phyloP scores from a whole-genome alignment of 1,140 invertebrate species.

The Schlechtendalia chinensis region DNA sequence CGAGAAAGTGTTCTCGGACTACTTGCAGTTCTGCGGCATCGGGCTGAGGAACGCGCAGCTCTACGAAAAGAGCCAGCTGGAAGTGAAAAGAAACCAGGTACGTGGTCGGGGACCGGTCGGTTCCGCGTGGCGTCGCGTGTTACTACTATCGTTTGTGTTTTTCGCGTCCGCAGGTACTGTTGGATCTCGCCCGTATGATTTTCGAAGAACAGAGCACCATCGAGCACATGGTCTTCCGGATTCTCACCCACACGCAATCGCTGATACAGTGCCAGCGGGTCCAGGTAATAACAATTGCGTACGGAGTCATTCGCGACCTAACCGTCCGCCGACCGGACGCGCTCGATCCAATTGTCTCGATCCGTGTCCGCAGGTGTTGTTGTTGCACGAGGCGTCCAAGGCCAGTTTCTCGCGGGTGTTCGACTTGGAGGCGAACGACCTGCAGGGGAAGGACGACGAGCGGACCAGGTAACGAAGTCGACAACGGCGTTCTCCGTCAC shows the following conservation, averaged over 20 bases:
- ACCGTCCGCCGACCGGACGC: too few species aligned
- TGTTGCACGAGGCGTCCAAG: slow-evolving; percentile 84
- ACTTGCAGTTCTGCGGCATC: slow-evolving; percentile 94
- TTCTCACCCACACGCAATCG: slow-evolving; percentile 90
- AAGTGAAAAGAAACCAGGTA: slow-evolving; percentile 91
- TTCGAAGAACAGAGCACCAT: slow-evolving; percentile 97
- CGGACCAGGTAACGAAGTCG: slow-evolving; percentile 66
- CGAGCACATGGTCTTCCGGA: slow-evolving; percentile 90
- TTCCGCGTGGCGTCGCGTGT: too few species aligned
- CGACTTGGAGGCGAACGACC: slow-evolving; percentile 80
- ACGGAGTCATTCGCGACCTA: too few species aligned
- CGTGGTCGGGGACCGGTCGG: too few species aligned
- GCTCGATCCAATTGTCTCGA: too few species aligned
- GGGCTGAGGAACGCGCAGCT: slow-evolving; percentile 87
- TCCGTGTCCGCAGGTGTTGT: slow-evolving; percentile 67
- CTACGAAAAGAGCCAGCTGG: slow-evolving; percentile 89
- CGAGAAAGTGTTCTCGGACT: slow-evolving; percentile 87
- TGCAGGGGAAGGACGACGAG: slow-evolving; percentile 70
- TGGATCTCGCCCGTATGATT: slow-evolving; percentile 92
- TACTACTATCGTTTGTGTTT: background rate
- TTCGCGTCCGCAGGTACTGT: slow-evolving; percentile 65
- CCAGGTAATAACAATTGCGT: too few species aligned
- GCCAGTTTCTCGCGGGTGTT: slow-evolving; percentile 86
- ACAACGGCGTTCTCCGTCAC: too few species aligned
- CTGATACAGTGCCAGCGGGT: slow-evolving; percentile 90